phyloP scores from a whole-genome alignment of 2,888 invertebrate genomes.

The Lasius fuliginosus region DNA sequence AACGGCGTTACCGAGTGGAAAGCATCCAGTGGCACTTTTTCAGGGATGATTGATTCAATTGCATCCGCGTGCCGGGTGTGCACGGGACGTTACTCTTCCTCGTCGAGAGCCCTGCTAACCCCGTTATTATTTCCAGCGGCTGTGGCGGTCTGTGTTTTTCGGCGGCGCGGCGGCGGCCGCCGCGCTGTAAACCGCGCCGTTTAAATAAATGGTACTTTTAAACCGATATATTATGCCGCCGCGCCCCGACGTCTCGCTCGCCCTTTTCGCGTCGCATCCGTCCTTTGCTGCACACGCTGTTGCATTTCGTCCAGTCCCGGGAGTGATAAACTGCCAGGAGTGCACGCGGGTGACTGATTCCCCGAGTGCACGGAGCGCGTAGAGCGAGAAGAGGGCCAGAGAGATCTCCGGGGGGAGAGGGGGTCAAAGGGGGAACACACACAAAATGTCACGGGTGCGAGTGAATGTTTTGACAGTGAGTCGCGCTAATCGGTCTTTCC shows the following conservation, averaged over 20 bases:
- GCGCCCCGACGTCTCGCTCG: conserved; percentile 43
- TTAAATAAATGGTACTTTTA: conserved; percentile 85
- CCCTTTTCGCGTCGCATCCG: conserved; percentile 49
- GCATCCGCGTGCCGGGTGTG: conserved; percentile 73
- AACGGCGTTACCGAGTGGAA: conserved; percentile 56
- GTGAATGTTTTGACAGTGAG: conserved; percentile 84
- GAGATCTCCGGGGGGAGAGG: background rate
- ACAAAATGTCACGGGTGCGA: conserved; percentile 65
- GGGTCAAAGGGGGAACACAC: conserved; percentile 8
- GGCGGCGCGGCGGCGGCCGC: conserved; percentile 69
- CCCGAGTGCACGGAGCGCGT: conserved; percentile 70
- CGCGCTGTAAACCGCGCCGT: conserved; percentile 76
- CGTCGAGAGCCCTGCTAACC: conserved; percentile 81
- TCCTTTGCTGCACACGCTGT: conserved; percentile 24
- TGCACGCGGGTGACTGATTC: conserved; percentile 81
- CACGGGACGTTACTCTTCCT: conserved; percentile 67
- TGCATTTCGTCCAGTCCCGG: conserved; percentile 69
- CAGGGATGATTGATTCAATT: conserved; percentile 77
- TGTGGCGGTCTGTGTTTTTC: conserved; percentile 78
- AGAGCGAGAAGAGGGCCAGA: conserved; percentile 61
- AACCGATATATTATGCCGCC: conserved; percentile 83
- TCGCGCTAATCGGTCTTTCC: conserved; percentile 84
- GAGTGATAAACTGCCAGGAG: conserved; percentile 84
- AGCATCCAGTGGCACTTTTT: conserved; percentile 68
- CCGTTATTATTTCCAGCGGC: conserved; percentile 83